Evolutionary conservation across 2,797 vertebrate genomes (phyloP).

Genomic region (Fistularia tabacaria): DNA sequence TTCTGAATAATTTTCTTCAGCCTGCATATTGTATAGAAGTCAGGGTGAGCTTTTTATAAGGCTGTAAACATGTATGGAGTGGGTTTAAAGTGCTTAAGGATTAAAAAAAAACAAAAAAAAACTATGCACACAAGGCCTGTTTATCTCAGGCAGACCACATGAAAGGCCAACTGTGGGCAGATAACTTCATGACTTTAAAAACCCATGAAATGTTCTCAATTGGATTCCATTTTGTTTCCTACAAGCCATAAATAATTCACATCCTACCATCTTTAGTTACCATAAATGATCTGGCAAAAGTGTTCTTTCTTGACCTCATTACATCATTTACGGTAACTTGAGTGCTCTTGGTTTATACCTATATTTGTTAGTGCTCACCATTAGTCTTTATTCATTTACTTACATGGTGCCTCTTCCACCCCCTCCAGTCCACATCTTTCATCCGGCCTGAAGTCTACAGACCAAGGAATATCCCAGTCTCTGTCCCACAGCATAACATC

Average conservation of each 20-base stretch:
- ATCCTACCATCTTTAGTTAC: slow-evolving; percentile 30
- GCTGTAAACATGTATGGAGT: slow-evolving; percentile 61
- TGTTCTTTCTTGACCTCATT: neutral
- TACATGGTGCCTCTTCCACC: neutral
- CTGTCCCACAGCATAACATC: slow-evolving; percentile 48
- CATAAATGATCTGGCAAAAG: slow-evolving; percentile 33
- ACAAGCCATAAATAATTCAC: slow-evolving; percentile 20
- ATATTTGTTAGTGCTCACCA: slow-evolving; percentile 1
- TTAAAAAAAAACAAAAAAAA: too few relatives aligned
- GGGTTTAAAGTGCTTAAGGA: slow-evolving; percentile 11
- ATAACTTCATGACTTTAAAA: too few relatives aligned
- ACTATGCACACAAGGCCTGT: slow-evolving; percentile 17
- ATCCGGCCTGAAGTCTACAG: slow-evolving; percentile 47
- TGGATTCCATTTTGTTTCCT: slow-evolving; percentile 1
- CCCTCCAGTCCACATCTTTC: slow-evolving; percentile 52
- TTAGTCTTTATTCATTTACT: neutral
- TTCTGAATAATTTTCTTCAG: slow-evolving; percentile 24
- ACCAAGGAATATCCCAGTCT: slow-evolving; percentile 38
- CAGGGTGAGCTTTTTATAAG: slow-evolving; percentile 71
- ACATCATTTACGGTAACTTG: slow-evolving; percentile 44
- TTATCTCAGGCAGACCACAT: slow-evolving; percentile 1
- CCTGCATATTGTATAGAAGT: slow-evolving; percentile 51
- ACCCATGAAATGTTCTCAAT: too few relatives aligned
- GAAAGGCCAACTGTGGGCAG: too few relatives aligned
- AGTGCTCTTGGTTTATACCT: slow-evolving; percentile 10